Conservation (phyloP, 1,140 invertebrate genomes). For the Nephotettix cincticeps region DNA sequence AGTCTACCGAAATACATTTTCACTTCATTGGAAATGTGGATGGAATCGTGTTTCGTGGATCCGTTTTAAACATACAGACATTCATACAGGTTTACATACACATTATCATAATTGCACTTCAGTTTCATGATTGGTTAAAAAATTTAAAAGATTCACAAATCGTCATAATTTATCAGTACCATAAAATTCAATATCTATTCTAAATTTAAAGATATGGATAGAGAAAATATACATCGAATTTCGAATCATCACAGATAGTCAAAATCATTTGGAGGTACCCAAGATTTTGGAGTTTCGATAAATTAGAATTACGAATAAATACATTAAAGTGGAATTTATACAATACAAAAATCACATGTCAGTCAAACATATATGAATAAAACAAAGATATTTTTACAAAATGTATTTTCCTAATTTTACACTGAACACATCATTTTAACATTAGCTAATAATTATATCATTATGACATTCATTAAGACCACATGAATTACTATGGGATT, state of each 20-base stretch:
- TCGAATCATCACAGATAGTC: slow-evolving; percentile 41
- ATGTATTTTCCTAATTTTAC: neutral
- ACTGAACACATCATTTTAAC: slow-evolving; percentile 10
- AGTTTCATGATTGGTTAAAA: slow-evolving; percentile 26
- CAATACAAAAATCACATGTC: slow-evolving; percentile 7
- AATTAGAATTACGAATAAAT: neutral
- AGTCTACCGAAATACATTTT: too few species aligned
- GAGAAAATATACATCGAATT: slow-evolving; percentile 42
- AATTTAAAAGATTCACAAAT: slow-evolving; percentile 27
- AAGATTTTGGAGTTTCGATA: slow-evolving; percentile 30
- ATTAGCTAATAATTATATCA: neutral
- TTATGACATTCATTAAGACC: slow-evolving; percentile 12
- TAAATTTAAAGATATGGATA: slow-evolving; percentile 36
- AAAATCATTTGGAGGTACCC: slow-evolving; percentile 36
- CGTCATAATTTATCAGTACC: slow-evolving; percentile 21
- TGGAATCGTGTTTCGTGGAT: neutral
- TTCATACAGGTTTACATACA: slow-evolving; percentile 6
- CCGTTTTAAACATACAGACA: neutral
- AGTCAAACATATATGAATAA: neutral
- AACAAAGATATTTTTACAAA: neutral
- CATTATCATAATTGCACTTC: slow-evolving; percentile 26
- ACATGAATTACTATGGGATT: slow-evolving; percentile 7
- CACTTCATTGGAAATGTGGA: slow-evolving; percentile 2
- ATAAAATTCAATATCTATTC: slow-evolving; percentile 23
- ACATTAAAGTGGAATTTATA: slow-evolving; percentile 16